phyloP scores from a whole-genome alignment of 2,113 vertebrate species.

The Rhinoderma darwinii region DNA sequence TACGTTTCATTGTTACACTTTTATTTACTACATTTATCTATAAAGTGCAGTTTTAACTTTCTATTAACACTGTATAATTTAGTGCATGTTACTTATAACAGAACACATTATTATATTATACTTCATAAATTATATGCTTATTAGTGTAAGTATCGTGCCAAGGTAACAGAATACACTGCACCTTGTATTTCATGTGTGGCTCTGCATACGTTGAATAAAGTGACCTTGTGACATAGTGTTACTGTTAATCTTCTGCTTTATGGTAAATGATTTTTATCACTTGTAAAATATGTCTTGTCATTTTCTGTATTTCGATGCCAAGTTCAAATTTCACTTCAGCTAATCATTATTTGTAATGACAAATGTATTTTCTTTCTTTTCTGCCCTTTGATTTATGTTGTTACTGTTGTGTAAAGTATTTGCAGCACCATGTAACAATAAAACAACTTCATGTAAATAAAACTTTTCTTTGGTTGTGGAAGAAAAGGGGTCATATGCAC shows the following conservation, averaged over 20 bases:
- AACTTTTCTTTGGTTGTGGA: neutral
- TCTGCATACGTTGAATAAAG: neutral
- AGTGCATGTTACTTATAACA: neutral
- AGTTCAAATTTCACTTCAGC: neutral
- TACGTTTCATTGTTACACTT: neutral
- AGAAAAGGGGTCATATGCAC: neutral
- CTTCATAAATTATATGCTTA: neutral
- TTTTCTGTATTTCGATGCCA: neutral
- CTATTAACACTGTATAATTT: neutral
- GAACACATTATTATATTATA: neutral
- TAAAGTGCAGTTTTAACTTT: neutral
- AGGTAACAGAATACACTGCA: neutral
- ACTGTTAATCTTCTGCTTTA: slow-evolving; percentile 15
- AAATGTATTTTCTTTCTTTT: neutral
- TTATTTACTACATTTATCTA: neutral
- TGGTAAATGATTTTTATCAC: slow-evolving; percentile 18
- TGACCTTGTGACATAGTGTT: slow-evolving; percentile 4
- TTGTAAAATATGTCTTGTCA: slow-evolving; percentile 12
- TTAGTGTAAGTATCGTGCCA: neutral
- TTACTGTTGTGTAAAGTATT: neutral
- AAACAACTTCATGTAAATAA: neutral
- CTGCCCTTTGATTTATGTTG: neutral
- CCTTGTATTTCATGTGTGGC: slow-evolving; percentile 8
- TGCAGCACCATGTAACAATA: neutral
- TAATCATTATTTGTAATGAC: neutral